Base-by-base conservation (phyloP, 2,888 invertebrate species). In the Cepaea hortensis region DNA sequence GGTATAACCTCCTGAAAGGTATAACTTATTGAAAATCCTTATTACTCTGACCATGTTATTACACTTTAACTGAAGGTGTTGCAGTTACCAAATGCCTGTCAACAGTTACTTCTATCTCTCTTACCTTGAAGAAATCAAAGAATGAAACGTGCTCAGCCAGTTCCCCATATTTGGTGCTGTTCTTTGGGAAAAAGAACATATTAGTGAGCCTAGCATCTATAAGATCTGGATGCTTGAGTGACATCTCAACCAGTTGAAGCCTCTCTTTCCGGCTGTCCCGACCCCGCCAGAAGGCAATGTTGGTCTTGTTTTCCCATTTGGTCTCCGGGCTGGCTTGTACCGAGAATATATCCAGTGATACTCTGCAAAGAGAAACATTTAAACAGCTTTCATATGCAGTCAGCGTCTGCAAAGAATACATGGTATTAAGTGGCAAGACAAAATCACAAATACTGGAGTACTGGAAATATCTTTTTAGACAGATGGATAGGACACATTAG, bases 201-300 rank as follows among this genome's bases (percentile, higher is more conserved):
- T 98, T 97, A 0, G 99, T 99, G 50, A 99, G 96, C 0, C 98
- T 97, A 15, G 96, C 98, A 95, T 99, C 98, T 88, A 98, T 96
- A 6, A 98, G 94, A 85, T 97, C 96, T 0, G 98, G 97, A 95
- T 97, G 90, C 91, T 96, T 94, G 89, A 96, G 95, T 0, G 97
- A 96, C 90, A 98, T 96, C 85, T 97, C 96, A 20, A 98, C 96
- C 48, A 99, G 95, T 90, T 97, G 96, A 23, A 99, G 95, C 62
- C 99, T 95, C 93, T 98, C 97, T 87, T 96, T 95, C n/a, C 97
- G 96, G 0, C 98, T 97, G 94, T 99, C 99, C 73, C 99, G 96
- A 0, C 99, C 99, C 88, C 98, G 96, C 97, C 98, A 99, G 94
- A 99, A 97, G 3, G 96, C 96, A 93, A 96, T 96, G 4, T 96